These are phyloP conservation scores for Bradypodion pumilum DNA, from an alignment of 2,797 vertebrate species.

Conservation along the genomic window DNA sequence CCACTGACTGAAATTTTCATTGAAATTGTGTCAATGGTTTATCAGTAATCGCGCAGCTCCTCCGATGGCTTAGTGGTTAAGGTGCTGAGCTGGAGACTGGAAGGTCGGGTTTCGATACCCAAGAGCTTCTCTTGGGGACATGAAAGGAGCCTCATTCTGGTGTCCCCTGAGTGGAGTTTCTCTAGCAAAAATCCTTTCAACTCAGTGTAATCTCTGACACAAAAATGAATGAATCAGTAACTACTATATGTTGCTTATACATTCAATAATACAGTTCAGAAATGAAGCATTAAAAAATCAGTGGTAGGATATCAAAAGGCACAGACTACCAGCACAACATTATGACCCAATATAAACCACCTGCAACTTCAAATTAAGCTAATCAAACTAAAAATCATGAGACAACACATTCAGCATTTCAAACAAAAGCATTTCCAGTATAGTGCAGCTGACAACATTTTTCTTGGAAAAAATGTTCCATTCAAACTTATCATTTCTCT, in stretches of 20 bases:
- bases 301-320: neutral
- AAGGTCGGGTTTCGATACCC: too few relatives aligned
- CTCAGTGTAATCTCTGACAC: too few relatives aligned
- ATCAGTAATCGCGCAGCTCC: too few relatives aligned
- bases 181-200: too few relatives aligned
- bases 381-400: slow-evolving; percentile 12
- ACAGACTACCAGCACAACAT: neutral
- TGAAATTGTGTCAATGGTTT: neutral
- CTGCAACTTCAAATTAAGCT: slow-evolving; percentile 2
- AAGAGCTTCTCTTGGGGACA: too few relatives aligned
- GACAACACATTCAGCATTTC: slow-evolving; percentile 19
- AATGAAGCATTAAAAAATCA: neutral
- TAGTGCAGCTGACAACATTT: neutral
- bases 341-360: neutral
- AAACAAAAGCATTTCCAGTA: slow-evolving; percentile 16
- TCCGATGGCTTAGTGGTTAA: too few relatives aligned
- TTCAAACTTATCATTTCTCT: neutral
- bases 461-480: neutral
- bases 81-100: too few relatives aligned
- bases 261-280: neutral
- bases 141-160: too few relatives aligned
- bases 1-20: neutral
- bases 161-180: too few relatives aligned
- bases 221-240: too few relatives aligned
- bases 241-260: neutral